Conservation (phyloP, 2,888 invertebrate genomes). For the Biston betularia region DNA sequence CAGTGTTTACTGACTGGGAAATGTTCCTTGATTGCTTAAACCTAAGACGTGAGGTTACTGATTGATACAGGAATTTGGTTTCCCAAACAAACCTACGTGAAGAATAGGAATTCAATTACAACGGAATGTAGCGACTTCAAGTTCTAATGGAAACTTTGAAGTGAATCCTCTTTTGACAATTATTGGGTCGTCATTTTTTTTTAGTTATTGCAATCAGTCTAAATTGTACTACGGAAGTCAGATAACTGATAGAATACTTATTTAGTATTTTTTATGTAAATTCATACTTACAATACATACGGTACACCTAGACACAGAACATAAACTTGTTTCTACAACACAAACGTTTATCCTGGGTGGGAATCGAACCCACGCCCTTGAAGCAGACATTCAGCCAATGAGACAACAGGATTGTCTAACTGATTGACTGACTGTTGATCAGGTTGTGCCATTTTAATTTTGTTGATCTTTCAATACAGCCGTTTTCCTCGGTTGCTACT, state of each 20-base stretch:
- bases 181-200: background rate
- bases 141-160: background rate
- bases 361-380: too few species aligned
- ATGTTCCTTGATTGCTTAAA: slow-evolving; percentile 17
- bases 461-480: background rate
- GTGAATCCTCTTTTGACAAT: background rate
- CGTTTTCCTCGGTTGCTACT: background rate
- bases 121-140: background rate
- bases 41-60: slow-evolving; percentile 14
- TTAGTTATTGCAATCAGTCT: background rate
- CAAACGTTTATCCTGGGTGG: too few species aligned
- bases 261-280: too few species aligned
- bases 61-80: slow-evolving; percentile 8
- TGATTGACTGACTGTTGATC: too few species aligned
- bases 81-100: background rate
- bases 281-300: too few species aligned
- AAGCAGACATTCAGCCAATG: too few species aligned
- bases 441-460: background rate
- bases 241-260: too few species aligned
- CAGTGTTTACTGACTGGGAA: slow-evolving; percentile 13
- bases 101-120: background rate
- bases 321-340: too few species aligned
- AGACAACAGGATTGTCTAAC: too few species aligned
- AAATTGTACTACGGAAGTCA: too few species aligned
- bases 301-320: too few species aligned